phyloP scores from a whole-genome alignment of 2,113 vertebrate species.

The Limanda limanda region DNA sequence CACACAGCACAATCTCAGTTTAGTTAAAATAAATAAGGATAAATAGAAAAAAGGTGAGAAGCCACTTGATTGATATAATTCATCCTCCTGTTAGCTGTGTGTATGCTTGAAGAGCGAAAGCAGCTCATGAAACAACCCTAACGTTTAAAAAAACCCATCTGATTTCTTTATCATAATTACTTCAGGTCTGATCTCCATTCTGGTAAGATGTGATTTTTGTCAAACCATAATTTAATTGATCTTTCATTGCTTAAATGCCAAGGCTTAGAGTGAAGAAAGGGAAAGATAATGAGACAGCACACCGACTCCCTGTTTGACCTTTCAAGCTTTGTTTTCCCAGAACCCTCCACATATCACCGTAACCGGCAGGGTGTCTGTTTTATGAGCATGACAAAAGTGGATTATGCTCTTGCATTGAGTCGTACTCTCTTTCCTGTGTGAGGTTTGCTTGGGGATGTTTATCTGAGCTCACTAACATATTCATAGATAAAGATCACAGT shows the following conservation, averaged over 20 bases:
- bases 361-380: slow-evolving; percentile 10
- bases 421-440: neutral
- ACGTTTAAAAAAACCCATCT: neutral
- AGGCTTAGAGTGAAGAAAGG: slow-evolving; percentile 37
- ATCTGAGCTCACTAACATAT: no score
- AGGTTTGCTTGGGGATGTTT: no score
- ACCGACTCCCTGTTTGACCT: slow-evolving; percentile 53
- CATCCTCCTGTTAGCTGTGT: slow-evolving; percentile 12
- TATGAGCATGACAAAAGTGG: neutral
- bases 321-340: slow-evolving; percentile 58
- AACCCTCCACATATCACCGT: slow-evolving; percentile 33
- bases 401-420: neutral
- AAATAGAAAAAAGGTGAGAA: neutral
- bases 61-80: slow-evolving; percentile 23
- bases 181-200: neutral
- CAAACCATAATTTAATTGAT: slow-evolving; percentile 33
- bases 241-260: slow-evolving; percentile 54
- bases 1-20: slow-evolving; percentile 2
- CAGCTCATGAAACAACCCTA: slow-evolving; percentile 8
- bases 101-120: neutral
- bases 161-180: neutral
- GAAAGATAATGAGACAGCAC: slow-evolving; percentile 28
- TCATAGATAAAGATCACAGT: no score
- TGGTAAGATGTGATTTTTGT: neutral
- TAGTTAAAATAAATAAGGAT: neutral